phyloP scores from a whole-genome alignment of 2,888 invertebrate species.

The Ornithoptera alexandrae region DNA sequence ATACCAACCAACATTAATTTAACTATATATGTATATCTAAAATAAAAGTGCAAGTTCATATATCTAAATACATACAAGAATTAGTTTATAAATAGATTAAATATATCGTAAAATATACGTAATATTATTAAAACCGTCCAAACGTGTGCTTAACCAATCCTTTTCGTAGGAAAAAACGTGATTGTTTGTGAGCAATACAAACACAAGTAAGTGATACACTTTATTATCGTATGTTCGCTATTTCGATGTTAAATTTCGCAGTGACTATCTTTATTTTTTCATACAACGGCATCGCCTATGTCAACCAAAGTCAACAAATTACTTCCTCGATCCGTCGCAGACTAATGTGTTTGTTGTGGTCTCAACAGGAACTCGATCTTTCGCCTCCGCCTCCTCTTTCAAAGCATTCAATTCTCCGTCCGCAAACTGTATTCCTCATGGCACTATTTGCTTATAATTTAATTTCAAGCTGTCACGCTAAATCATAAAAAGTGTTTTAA shows the following conservation, averaged over 20 bases:
- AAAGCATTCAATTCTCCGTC: slow-evolving; percentile 6
- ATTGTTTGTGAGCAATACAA: not conserved
- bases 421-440: slow-evolving; percentile 5
- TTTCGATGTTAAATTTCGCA: not conserved
- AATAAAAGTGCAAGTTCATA: too few relatives aligned
- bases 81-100: too few relatives aligned
- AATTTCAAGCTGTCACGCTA: not conserved
- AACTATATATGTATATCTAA: too few relatives aligned
- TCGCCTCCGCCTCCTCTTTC: slow-evolving; percentile 13
- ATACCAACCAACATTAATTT: too few relatives aligned
- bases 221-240: not conserved
- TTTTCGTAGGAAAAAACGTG: too few relatives aligned
- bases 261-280: not conserved
- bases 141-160: too few relatives aligned
- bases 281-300: slow-evolving; percentile 16
- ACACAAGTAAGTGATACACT: not conserved
- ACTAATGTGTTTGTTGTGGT: slow-evolving; percentile 29
- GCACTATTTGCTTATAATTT: slow-evolving; percentile 18
- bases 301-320: slow-evolving; percentile 24
- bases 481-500: not conserved
- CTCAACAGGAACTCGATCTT: slow-evolving; percentile 23
- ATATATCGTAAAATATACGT: too few relatives aligned
- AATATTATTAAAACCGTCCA: too few relatives aligned
- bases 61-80: too few relatives aligned
- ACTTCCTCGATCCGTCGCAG: slow-evolving; percentile 17